A percentile compares a stretch with the other conserved stretches of the same genome.
Conservation (phyloP, 1,140 invertebrate genomes). For the Zaprionus capensis region DNA sequence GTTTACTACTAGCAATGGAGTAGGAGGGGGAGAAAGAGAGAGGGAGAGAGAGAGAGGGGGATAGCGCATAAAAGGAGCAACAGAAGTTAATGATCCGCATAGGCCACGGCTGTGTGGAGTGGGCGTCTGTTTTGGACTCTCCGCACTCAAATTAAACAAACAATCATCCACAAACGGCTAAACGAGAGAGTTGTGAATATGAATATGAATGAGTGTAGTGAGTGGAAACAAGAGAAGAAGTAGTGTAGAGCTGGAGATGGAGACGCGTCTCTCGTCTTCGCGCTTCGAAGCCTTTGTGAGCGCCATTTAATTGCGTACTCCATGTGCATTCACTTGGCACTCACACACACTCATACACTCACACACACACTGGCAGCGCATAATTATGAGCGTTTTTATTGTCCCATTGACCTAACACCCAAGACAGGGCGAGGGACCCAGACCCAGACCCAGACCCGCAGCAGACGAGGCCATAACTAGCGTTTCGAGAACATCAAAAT, state of each 20-base stretch:
- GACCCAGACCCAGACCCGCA: slow-evolving; percentile 15
- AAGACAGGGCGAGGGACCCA: slow-evolving; percentile 37
- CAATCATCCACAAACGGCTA: slow-evolving; percentile 46
- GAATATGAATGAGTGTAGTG: slow-evolving; percentile 56
- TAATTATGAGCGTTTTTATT: slow-evolving; percentile 63
- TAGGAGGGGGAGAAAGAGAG: background rate
- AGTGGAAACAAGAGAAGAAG: slow-evolving; percentile 5
- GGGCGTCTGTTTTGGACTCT: slow-evolving; percentile 49
- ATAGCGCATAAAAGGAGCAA: slow-evolving; percentile 53
- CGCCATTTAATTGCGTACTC: slow-evolving; percentile 41
- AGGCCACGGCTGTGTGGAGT: slow-evolving; percentile 16
- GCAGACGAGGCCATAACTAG: slow-evolving; percentile 2
- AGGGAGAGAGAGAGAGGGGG: background rate
- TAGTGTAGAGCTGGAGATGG: background rate
- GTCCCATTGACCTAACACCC: slow-evolving; percentile 79
- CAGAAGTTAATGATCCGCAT: slow-evolving; percentile 67
- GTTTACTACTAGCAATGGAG: slow-evolving; percentile 35
- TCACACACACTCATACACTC: background rate
- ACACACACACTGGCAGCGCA: slow-evolving; percentile 9
- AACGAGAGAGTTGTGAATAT: slow-evolving; percentile 25
- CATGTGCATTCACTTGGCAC: slow-evolving; percentile 26
- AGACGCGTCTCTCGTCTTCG: background rate
- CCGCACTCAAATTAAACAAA: slow-evolving; percentile 53
- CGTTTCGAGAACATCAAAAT: slow-evolving; percentile 53
- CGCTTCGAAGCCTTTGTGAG: slow-evolving; percentile 30